Conservation (phyloP, 2,113 vertebrate species). For the Lagopus muta region DNA sequence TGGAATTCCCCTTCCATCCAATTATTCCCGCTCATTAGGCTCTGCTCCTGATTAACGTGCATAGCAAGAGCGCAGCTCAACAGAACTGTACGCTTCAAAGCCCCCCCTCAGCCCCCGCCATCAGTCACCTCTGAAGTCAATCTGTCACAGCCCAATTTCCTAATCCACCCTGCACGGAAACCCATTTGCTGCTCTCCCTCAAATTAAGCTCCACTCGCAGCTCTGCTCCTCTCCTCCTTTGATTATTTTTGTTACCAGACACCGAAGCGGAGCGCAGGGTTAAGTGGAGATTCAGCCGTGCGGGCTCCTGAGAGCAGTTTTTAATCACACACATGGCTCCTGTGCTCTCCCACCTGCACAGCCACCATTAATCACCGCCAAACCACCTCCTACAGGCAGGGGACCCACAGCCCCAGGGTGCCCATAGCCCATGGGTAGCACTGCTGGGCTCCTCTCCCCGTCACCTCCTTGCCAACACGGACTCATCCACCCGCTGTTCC, state of each 20-base stretch:
- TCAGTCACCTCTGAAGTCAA: not conserved
- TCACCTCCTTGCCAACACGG: not conserved
- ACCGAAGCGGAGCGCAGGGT: rapidly evolving
- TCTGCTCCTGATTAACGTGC: not conserved
- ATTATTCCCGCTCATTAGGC: not conserved
- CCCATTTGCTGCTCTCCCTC: not conserved
- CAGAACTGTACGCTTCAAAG: not conserved
- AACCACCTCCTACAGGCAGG: not conserved
- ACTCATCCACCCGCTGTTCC: not conserved
- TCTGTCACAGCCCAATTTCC: not conserved
- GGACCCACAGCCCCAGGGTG: not conserved
- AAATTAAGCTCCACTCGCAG: not conserved
- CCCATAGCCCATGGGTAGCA: not conserved
- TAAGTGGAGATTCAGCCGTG: not conserved
- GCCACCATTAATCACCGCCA: not conserved
- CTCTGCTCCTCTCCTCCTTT: not conserved
- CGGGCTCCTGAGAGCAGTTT: not conserved
- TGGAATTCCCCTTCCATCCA: not conserved
- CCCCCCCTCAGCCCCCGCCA: not conserved
- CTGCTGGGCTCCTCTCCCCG: not conserved
- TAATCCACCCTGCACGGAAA: not conserved
- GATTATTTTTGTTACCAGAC: not conserved
- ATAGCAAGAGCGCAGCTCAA: not conserved
- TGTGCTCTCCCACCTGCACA: not conserved
- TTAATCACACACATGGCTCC: not conserved